Conservation (phyloP, 2,888 invertebrate genomes). For the Pseudolycoriella hygida region DNA sequence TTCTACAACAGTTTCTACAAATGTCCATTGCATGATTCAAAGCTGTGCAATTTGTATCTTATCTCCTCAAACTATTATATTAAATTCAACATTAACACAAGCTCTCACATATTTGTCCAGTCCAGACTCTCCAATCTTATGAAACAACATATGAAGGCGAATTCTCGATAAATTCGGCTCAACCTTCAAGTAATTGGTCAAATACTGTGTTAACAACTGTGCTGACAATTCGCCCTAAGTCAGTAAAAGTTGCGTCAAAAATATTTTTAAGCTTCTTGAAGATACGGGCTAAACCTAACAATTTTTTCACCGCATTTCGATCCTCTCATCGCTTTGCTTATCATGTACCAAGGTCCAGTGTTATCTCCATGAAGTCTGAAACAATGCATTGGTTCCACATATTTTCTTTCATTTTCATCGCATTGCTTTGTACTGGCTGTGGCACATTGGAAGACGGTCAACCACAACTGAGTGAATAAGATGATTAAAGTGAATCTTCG, state of each 20-base stretch:
- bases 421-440: constrained; percentile 7
- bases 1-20: too few relatives aligned
- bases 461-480: constrained; percentile 9
- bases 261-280: neutral
- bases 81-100: constrained; percentile 4
- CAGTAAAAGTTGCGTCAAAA: neutral
- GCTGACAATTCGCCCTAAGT: constrained; percentile 8
- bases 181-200: constrained; percentile 9
- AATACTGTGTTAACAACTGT: constrained; percentile 7
- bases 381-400: constrained; percentile 10
- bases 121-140: neutral
- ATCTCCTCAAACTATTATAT: neutral
- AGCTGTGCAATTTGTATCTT: too few relatives aligned
- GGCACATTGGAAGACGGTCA: constrained; percentile 9
- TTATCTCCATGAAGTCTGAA: constrained; percentile 10
- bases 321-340: constrained; percentile 11
- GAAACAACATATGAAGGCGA: neutral
- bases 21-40: too few relatives aligned
- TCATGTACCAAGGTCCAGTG: constrained; percentile 13
- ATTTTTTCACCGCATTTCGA: constrained; percentile 14
- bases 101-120: neutral
- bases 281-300: constrained; percentile 12
- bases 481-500: too few relatives aligned
- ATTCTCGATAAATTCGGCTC: constrained; percentile 1
- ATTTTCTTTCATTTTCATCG: constrained; percentile 7